phyloP scores from a whole-genome alignment of 2,888 invertebrate genomes.

The Eupithecia exiguata region DNA sequence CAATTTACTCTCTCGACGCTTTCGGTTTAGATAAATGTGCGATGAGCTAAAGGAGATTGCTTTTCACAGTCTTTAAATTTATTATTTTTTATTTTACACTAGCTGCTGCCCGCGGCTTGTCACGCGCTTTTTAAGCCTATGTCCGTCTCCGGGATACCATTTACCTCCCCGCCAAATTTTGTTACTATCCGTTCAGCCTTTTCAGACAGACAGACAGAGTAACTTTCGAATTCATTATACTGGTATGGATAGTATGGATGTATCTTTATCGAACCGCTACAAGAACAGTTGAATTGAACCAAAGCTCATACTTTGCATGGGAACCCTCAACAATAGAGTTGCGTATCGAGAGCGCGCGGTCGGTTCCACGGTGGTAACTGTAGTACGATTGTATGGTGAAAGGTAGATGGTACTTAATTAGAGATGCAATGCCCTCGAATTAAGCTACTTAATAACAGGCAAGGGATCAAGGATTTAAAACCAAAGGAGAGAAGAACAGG shows the following conservation, averaged over 20 bases:
- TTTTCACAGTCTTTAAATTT: not conserved
- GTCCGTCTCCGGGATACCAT: too few relatives aligned
- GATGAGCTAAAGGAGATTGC: not conserved
- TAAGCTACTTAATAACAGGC: slow-evolving; percentile 6
- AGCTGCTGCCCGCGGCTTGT: too few relatives aligned
- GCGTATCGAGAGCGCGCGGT: slow-evolving; percentile 39
- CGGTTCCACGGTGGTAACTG: slow-evolving; percentile 53
- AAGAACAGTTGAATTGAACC: slow-evolving; percentile 12
- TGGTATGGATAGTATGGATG: too few relatives aligned
- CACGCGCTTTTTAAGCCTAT: too few relatives aligned
- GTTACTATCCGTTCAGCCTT: too few relatives aligned
- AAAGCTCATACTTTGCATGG: slow-evolving; percentile 34
- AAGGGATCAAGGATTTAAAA: not conserved
- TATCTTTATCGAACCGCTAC: slow-evolving; percentile 5
- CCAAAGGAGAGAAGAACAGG: not conserved
- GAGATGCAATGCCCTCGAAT: slow-evolving; percentile 10
- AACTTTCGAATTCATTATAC: too few relatives aligned
- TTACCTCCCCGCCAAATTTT: too few relatives aligned
- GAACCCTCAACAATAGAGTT: slow-evolving; percentile 34
- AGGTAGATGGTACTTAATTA: slow-evolving; percentile 42
- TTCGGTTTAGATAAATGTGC: not conserved
- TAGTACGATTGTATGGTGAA: slow-evolving; percentile 52
- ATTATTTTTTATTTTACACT: not conserved
- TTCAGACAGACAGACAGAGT: too few relatives aligned
- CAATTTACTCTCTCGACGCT: not conserved